phyloP scores from a whole-genome alignment of 2,888 invertebrate genomes.

The Pristionchus japonicus region DNA sequence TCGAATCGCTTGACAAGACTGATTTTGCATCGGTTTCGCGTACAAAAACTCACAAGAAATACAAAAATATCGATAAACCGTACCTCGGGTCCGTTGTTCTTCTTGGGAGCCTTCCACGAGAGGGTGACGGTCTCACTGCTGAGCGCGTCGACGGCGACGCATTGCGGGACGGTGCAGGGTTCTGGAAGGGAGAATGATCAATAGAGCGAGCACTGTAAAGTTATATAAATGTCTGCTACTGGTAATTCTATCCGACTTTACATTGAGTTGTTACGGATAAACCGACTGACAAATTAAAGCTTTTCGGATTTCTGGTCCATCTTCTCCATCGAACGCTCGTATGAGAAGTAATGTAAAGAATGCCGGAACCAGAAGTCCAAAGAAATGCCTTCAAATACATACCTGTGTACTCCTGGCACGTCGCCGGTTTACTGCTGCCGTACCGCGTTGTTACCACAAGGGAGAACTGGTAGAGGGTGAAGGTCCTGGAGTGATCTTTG shows the following conservation, averaged over 20 bases:
- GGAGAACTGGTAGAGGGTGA: slow-evolving; percentile 73
- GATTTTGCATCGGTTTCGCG: too few relatives aligned
- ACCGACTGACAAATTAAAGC: too few relatives aligned
- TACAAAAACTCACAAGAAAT: too few relatives aligned
- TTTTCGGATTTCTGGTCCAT: too few relatives aligned
- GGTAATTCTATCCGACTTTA: too few relatives aligned
- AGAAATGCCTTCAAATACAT: background rate
- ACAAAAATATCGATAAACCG: slow-evolving; percentile 3
- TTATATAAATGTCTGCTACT: too few relatives aligned
- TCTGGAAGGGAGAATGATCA: slow-evolving; percentile 63
- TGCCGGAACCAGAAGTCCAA: too few relatives aligned
- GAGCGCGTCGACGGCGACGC: slow-evolving; percentile 68
- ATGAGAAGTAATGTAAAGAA: too few relatives aligned
- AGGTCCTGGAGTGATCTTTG: slow-evolving; percentile 49
- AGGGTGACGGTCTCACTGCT: slow-evolving; percentile 72
- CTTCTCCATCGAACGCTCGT: too few relatives aligned
- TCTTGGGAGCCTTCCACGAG: slow-evolving; percentile 71
- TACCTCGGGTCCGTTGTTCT: slow-evolving; percentile 74
- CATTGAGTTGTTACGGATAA: too few relatives aligned
- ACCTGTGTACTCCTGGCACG: slow-evolving; percentile 74
- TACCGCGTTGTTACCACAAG: slow-evolving; percentile 70
- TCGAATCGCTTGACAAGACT: too few relatives aligned
- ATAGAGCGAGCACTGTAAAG: too few relatives aligned
- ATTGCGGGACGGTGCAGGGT: slow-evolving; percentile 73
- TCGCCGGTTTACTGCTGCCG: slow-evolving; percentile 67